Base-by-base conservation (phyloP, 2,888 invertebrate genomes). In the Tetragonula carbonaria region DNA sequence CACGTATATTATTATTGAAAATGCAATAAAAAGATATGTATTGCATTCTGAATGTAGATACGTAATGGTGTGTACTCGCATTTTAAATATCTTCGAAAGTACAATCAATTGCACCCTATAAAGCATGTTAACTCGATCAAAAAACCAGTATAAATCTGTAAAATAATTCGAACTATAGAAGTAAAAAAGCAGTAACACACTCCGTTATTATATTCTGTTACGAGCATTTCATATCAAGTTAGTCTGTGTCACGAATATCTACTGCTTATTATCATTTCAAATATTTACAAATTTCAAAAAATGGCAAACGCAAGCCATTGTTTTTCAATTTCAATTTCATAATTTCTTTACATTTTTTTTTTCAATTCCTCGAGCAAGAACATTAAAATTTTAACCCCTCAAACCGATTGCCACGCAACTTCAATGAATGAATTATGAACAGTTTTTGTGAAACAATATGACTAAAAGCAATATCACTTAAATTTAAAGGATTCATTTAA, bases 301-400 rank as follows among this genome's bases (percentile, higher is more conserved):
- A 88, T 80, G 82, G 90, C 90, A 92, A 90, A 91, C 91, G 91
- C 90, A 89, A 87, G 91, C 82, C 89, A 85, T 87, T 89, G 79
- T 82, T 80, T 87, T 80, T 90, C 88, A 91, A 92, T 91, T 92
- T 90, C 90, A 81, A 89, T 84, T 72, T 74, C 38, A 45, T 45
- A 71, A 70, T 38, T 55, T 57, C 16, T 77, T 81, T 59, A 80
- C 57, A 63, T 74, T 75, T 80, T 78, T 33, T 33, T 33, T 89
- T 83, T 45, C 45, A 87, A 87, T 89, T 90, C 80, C 82, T 82
- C 77, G 63, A 74, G 72, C 74, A 78, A 74, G 62, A 79, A 66
- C 71, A 77, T 84, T 79, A 76, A 74, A 67, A 76, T 51, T n/a
- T 85, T 88, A 87, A 87, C 86, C 86, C 87, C 85, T 90, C 90